Evolutionary conservation across 1,140 invertebrate species (phyloP).

Genomic region (Drosophila pseudoananassae): DNA sequence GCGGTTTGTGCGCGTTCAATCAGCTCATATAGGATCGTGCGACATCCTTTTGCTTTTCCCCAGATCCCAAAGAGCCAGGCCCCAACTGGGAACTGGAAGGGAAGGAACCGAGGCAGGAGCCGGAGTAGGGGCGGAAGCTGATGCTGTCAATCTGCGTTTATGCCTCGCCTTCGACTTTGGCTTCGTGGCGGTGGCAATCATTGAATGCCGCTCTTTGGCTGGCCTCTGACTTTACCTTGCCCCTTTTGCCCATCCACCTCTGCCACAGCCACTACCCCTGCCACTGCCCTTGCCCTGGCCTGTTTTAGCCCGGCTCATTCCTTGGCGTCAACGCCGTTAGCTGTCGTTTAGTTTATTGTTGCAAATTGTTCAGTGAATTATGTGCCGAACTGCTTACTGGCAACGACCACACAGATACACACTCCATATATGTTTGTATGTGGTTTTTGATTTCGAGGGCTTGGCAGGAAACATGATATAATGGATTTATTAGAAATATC

Average conservation of each 20-base stretch:
- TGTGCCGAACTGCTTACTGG: constrained; percentile 78
- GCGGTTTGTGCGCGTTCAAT: constrained; percentile 72
- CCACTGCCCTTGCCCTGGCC: constrained; percentile 18
- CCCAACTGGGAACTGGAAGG: constrained; percentile 20
- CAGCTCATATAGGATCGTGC: constrained; percentile 54
- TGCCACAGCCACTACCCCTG: neutral
- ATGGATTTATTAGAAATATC: constrained; percentile 64
- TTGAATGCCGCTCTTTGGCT: constrained; percentile 31
- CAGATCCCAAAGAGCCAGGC: constrained; percentile 7
- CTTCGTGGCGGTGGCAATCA: constrained; percentile 49
- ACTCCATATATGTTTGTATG: constrained; percentile 20
- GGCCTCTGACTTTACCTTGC: constrained; percentile 37
- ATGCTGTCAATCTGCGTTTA: constrained; percentile 72
- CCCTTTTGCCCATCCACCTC: constrained; percentile 1
- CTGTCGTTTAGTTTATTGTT: constrained; percentile 81
- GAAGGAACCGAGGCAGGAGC: constrained; percentile 13
- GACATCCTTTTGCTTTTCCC: constrained; percentile 31
- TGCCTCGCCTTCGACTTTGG: constrained; percentile 44
- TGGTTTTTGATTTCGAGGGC: constrained; percentile 19
- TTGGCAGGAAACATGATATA: constrained; percentile 75
- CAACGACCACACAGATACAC: constrained; percentile 65
- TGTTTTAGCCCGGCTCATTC: constrained; percentile 57
- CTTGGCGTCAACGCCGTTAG: constrained; percentile 80
- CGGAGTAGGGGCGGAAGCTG: constrained; percentile 37
- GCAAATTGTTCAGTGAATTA: constrained; percentile 80